These are phyloP conservation scores for Siniperca scherzeri DNA, from an alignment of 2,797 vertebrate species.

Conservation along the genomic window DNA sequence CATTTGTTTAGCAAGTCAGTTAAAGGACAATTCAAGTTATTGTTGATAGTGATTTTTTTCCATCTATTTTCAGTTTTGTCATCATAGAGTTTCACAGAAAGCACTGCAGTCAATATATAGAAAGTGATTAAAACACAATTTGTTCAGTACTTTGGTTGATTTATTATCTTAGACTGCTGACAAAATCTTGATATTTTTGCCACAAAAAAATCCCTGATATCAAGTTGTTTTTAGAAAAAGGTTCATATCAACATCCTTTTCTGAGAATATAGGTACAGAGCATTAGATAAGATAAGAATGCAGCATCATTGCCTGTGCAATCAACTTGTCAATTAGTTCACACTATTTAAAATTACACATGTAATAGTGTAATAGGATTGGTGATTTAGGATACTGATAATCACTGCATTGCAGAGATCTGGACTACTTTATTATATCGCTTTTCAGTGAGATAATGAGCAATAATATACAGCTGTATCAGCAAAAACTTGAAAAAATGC, in stretches of 20 bases:
- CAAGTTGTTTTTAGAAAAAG: background rate
- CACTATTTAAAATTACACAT: background rate
- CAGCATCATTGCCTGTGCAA: background rate
- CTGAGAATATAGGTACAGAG: background rate
- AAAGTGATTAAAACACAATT: background rate
- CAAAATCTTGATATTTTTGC: background rate
- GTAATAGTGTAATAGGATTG: background rate
- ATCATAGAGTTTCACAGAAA: background rate
- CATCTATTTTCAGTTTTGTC: background rate
- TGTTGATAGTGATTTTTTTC: background rate
- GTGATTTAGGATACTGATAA: background rate
- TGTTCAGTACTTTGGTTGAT: no score
- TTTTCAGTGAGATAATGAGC: background rate
- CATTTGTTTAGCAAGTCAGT: background rate
- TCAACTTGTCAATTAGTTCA: background rate
- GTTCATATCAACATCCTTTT: background rate
- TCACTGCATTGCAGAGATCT: background rate
- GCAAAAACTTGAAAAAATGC: background rate
- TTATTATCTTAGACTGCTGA: background rate
- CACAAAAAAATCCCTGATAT: no score
- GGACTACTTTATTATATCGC: no score
- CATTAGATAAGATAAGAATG: background rate
- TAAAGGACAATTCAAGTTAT: constrained; percentile 15
- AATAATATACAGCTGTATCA: background rate
- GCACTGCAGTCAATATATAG: background rate